A percentile compares a stretch with the other conserved stretches of the same genome.
Evolutionary conservation across 1,140 invertebrate species (phyloP).

Genomic region (Zaprionus nigranus): DNA sequence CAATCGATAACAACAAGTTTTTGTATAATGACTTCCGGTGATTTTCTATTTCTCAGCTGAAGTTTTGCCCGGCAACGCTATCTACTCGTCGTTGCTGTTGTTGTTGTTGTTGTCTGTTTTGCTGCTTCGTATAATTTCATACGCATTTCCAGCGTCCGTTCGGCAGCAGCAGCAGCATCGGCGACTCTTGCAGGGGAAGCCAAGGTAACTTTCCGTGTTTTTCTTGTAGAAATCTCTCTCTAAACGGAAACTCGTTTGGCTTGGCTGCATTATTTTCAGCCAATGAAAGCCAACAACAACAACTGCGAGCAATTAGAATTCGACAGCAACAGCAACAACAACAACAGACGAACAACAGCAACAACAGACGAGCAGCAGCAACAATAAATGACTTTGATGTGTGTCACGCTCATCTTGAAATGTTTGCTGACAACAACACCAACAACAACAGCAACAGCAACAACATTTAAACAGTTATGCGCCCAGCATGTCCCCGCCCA

Average conservation of each 20-base stretch:
- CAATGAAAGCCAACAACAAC: conserved; percentile 45
- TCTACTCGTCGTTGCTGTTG: conserved; percentile 31
- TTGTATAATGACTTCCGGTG: conserved; percentile 82
- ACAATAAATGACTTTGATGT: conserved; percentile 22
- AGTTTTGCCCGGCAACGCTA: conserved; percentile 68
- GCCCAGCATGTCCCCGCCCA: conserved; percentile 18
- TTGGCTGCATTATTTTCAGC: conserved; percentile 48
- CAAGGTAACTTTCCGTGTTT: conserved; percentile 35
- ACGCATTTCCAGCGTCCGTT: conserved; percentile 72
- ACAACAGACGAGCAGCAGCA: conserved; percentile 50
- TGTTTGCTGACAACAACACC: neutral
- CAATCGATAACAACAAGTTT: conserved; percentile 83
- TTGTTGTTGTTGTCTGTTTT: conserved; percentile 50
- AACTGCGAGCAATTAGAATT: conserved; percentile 64
- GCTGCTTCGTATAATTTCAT: conserved; percentile 77
- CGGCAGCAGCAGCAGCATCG: neutral
- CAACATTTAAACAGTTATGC: conserved; percentile 51
- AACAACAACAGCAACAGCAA: conserved; percentile 13
- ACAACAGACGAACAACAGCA: conserved; percentile 42
- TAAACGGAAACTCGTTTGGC: conserved; percentile 72
- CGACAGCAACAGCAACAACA: conserved; percentile 23
- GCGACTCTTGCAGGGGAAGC: conserved; percentile 1
- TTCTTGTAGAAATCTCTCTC: conserved; percentile 54
- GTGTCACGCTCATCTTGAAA: conserved; percentile 29
- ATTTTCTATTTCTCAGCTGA: conserved; percentile 80